phyloP scores from a whole-genome alignment of 2,113 vertebrate genomes.

The Syrmaticus mikado region DNA sequence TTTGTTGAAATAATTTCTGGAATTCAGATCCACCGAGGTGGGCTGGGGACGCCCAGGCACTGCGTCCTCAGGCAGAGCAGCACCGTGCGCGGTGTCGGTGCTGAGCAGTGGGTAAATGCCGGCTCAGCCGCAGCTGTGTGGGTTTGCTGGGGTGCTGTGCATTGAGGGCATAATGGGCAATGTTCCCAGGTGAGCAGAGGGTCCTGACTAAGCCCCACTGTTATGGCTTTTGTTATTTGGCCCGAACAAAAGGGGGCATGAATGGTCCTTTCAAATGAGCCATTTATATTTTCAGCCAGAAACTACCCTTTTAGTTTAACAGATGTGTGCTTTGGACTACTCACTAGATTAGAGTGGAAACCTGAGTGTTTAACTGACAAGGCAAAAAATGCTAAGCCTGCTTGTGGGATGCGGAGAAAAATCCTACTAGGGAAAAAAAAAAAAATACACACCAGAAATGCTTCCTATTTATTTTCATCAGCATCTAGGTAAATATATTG shows the following conservation, averaged over 20 bases:
- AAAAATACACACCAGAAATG: background rate
- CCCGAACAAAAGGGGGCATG: background rate
- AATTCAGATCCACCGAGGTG: background rate
- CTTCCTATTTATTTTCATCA: conserved; percentile 18
- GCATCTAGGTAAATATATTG: conserved; percentile 46
- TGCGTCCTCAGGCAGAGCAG: background rate
- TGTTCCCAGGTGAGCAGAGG: no score
- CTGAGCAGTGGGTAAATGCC: background rate
- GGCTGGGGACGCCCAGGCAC: background rate
- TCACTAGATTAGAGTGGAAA: background rate
- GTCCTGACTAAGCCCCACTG: fast-evolving
- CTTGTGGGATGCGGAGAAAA: background rate
- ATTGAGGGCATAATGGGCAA: no score
- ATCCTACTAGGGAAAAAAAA: background rate
- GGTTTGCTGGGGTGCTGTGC: background rate
- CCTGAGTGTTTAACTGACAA: background rate
- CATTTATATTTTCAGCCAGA: background rate
- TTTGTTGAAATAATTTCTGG: background rate
- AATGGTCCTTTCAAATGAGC: background rate
- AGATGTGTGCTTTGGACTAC: background rate
- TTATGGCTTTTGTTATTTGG: fast-evolving
- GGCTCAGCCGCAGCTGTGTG: background rate
- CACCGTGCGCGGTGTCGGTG: fast-evolving
- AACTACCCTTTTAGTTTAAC: background rate
- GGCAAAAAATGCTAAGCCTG: conserved; percentile 8